Evolutionary conservation across 1,140 invertebrate genomes (phyloP).

Genomic region (Apis florea): DNA sequence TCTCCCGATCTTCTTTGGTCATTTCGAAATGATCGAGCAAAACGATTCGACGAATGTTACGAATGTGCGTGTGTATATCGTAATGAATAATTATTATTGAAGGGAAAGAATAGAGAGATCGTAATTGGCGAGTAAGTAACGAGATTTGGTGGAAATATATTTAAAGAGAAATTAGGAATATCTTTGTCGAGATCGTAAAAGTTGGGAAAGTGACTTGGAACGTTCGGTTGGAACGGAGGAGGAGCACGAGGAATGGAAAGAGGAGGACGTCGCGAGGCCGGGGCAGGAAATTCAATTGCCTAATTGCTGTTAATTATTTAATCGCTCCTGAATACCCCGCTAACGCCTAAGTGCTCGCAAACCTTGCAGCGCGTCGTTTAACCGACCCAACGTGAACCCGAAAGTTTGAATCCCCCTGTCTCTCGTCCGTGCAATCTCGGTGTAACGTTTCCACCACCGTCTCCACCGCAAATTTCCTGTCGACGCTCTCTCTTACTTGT

Average conservation of each 20-base stretch:
- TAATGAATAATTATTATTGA: neutral
- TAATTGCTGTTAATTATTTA: slow-evolving; percentile 78
- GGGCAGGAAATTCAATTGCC: slow-evolving; percentile 73
- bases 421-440: slow-evolving; percentile 33
- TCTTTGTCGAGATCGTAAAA: neutral
- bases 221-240: slow-evolving; percentile 17
- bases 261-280: slow-evolving; percentile 41
- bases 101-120: neutral
- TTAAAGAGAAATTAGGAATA: slow-evolving; percentile 33
- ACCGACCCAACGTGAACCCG: slow-evolving; percentile 66
- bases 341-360: slow-evolving; percentile 72
- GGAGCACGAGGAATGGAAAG: slow-evolving; percentile 16
- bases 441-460: slow-evolving; percentile 50
- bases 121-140: neutral
- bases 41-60: neutral
- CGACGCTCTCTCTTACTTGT: slow-evolving; percentile 24
- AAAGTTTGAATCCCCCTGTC: slow-evolving; percentile 58
- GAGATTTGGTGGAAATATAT: neutral
- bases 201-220: slow-evolving; percentile 30
- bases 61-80: no score
- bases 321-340: slow-evolving; percentile 73
- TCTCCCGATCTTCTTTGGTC: neutral
- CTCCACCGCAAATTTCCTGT: slow-evolving; percentile 50
- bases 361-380: slow-evolving; percentile 70
- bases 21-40: neutral